Evolutionary conservation across 1,140 invertebrate genomes (phyloP).

Genomic region (Anadara kagoshimensis): DNA sequence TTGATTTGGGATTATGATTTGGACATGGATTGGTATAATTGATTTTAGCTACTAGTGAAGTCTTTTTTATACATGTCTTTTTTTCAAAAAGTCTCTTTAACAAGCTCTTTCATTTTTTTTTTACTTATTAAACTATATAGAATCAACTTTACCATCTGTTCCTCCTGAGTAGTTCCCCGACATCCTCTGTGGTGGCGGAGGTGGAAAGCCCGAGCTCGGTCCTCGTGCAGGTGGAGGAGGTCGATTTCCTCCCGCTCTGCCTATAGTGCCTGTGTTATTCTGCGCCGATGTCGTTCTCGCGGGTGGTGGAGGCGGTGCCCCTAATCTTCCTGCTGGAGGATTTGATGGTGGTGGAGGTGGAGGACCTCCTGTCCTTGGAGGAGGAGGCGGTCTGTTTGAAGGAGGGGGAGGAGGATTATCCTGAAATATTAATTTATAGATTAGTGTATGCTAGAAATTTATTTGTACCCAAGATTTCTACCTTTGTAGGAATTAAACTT

Average conservation of each 20-base stretch:
- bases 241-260: background rate
- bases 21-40: too few relatives aligned
- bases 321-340: conserved; percentile 19
- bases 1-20: too few relatives aligned
- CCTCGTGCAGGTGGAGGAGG: conserved; percentile 23
- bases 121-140: background rate
- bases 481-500: too few relatives aligned
- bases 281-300: conserved; percentile 25
- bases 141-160: conserved; percentile 24
- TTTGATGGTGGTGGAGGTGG: conserved; percentile 10
- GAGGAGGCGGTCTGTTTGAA: conserved; percentile 28
- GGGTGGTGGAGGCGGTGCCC: conserved; percentile 25
- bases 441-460: too few relatives aligned
- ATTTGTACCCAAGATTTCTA: too few relatives aligned
- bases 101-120: background rate
- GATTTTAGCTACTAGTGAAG: too few relatives aligned
- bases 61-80: too few relatives aligned
- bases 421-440: too few relatives aligned
- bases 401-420: conserved; percentile 25
- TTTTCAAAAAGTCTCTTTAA: too few relatives aligned
- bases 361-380: conserved; percentile 22
- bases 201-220: conserved; percentile 13
- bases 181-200: conserved; percentile 22
- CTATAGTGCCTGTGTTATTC: background rate
- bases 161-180: conserved; percentile 30